phyloP scores from a whole-genome alignment of 2,888 invertebrate species.

The Drosophila nr. perissopoda region DNA sequence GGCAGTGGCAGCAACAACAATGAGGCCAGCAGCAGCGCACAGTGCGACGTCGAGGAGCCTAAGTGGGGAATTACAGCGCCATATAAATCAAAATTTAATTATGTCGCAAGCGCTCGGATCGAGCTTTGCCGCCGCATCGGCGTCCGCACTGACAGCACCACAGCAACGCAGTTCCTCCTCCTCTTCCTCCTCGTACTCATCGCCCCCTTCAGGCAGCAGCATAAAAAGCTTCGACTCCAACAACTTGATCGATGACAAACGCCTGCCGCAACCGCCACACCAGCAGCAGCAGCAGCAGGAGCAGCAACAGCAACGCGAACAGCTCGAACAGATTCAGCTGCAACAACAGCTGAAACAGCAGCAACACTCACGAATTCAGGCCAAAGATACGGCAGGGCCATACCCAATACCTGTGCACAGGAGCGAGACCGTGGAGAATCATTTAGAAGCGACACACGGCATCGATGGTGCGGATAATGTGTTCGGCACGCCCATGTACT shows the following conservation, averaged over 20 bases:
- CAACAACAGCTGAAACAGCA: slow-evolving; percentile 57
- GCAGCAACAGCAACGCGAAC: slow-evolving; percentile 41
- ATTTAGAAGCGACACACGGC: slow-evolving; percentile 61
- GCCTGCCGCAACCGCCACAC: slow-evolving; percentile 54
- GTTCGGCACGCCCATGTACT: slow-evolving; percentile 89
- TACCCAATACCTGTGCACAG: slow-evolving; percentile 64
- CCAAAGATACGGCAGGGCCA: slow-evolving; percentile 78
- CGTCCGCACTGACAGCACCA: slow-evolving; percentile 56
- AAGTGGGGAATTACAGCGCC: slow-evolving; percentile 75
- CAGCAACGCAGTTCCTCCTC: slow-evolving; percentile 10
- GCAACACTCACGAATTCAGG: slow-evolving; percentile 74
- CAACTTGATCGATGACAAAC: slow-evolving; percentile 80
- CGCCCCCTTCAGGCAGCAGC: slow-evolving; percentile 65
- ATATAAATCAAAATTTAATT: slow-evolving; percentile 85
- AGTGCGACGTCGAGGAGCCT: slow-evolving; percentile 39
- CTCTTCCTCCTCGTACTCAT: slow-evolving; percentile 2
- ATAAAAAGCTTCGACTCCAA: slow-evolving; percentile 81
- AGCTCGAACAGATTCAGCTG: slow-evolving; percentile 43
- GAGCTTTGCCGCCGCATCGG: slow-evolving; percentile 57
- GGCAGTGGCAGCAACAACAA: slow-evolving; percentile 36
- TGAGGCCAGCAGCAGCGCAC: slow-evolving; percentile 34
- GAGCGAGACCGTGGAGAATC: slow-evolving; percentile 62
- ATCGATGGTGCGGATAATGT: slow-evolving; percentile 83
- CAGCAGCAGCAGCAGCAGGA: slow-evolving; percentile 43
- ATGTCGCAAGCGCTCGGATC: slow-evolving; percentile 72